phyloP scores from a whole-genome alignment of 2,888 invertebrate species.

The Chromoteleia sp. region DNA sequence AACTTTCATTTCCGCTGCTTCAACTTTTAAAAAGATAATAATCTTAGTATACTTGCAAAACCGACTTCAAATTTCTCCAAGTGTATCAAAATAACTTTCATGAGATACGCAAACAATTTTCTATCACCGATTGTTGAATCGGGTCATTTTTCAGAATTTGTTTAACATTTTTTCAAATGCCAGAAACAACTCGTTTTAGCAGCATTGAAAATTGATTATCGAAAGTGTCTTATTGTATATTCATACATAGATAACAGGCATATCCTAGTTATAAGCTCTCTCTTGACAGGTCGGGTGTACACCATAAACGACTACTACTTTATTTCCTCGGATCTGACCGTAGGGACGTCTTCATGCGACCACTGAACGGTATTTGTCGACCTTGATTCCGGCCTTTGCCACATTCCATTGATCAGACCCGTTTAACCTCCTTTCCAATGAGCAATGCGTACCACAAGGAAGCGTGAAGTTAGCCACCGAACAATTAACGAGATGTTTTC shows the following conservation, averaged over 20 bases:
- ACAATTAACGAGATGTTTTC: constrained; percentile 28
- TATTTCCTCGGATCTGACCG: constrained; percentile 46
- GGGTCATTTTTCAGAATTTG: constrained; percentile 13
- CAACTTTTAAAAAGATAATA: too few species aligned
- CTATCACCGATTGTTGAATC: background rate
- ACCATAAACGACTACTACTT: constrained; percentile 38
- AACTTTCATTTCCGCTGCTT: too few species aligned
- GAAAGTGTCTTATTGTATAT: constrained; percentile 23
- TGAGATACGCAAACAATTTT: background rate
- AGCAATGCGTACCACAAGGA: constrained; percentile 37
- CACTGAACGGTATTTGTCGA: constrained; percentile 71
- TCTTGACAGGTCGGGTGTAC: background rate
- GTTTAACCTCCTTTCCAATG: constrained; percentile 75
- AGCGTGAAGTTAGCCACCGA: constrained; percentile 36
- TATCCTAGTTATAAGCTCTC: constrained; percentile 20
- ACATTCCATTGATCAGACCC: constrained; percentile 77
- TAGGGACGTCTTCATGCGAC: constrained; percentile 53
- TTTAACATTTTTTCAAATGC: background rate
- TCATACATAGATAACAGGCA: constrained; percentile 8
- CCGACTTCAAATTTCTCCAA: background rate
- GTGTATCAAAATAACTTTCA: background rate
- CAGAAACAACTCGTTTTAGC: background rate
- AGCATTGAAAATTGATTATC: constrained; percentile 27
- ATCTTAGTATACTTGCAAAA: too few species aligned
- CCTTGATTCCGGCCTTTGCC: constrained; percentile 82